phyloP scores from a whole-genome alignment of 2,113 vertebrate species.

The Stegastes partitus region DNA sequence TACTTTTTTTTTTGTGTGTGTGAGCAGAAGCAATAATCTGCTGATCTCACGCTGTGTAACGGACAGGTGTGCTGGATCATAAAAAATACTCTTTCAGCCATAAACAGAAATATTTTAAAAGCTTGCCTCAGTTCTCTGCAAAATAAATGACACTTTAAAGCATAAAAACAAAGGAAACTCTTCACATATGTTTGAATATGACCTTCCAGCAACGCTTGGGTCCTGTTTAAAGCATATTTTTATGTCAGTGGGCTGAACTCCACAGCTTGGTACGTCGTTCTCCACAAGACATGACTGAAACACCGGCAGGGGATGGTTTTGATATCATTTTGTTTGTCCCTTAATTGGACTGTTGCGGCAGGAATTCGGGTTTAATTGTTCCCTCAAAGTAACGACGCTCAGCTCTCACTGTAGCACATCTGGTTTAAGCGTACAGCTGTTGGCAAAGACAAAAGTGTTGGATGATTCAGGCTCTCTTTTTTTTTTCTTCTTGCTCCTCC shows the following conservation, averaged over 20 bases:
- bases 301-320: slow-evolving; percentile 56
- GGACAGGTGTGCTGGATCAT: neutral
- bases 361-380: slow-evolving; percentile 71
- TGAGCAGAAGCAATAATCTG: no score
- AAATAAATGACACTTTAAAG: no score
- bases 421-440: slow-evolving; percentile 68
- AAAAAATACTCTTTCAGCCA: neutral
- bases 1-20: no score
- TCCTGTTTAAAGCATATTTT: neutral
- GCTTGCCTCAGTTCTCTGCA: no score
- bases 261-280: neutral
- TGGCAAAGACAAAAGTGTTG: slow-evolving; percentile 75
- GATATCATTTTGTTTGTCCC: slow-evolving; percentile 70
- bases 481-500: slow-evolving; percentile 37
- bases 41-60: no score
- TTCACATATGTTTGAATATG: no score
- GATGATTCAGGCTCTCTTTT: slow-evolving; percentile 62
- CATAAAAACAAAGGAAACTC: no score
- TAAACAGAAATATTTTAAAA: no score
- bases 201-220: no score
- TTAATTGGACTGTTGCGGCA: slow-evolving; percentile 75
- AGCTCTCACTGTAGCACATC: slow-evolving; percentile 73
- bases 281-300: slow-evolving; percentile 23
- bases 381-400: slow-evolving; percentile 69
- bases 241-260: neutral